Base-by-base conservation (phyloP, 2,113 vertebrate species). In the Bos indicus region DNA sequence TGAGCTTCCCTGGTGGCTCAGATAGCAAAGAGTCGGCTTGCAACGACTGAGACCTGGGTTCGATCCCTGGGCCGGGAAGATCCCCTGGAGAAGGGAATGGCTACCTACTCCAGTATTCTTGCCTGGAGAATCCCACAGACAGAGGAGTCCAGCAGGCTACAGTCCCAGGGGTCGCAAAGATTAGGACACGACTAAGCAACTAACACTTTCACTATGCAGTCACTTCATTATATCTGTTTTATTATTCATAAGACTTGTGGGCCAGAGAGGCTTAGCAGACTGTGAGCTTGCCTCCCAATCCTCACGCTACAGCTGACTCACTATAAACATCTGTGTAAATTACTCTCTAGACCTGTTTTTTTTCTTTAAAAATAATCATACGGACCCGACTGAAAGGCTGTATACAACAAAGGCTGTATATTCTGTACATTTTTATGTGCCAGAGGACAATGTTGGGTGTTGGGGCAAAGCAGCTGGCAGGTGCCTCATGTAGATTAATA, bases 341-440 rank as follows among this genome's bases (percentile, higher is more conserved):
- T 74, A 93, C 28, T 92, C 46, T 52, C 40, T 33, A 93, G 78
- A 64, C 91, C 21, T 87, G 9, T 78, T 60, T 92, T 60, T 92
- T 94, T 91, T 57, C 92, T 56, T 81, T 94, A 48, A 97, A 97
- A 97, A 96, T 74, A 94, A 84, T 88, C 48, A 85, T 54, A 64
- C 0, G 33, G 36, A 84, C 30, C 16, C 16, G 40, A 78, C 30
- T 97, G 67, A 81, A 83, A 92, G 33, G 40, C 40, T 40, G 40
- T 62, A 96, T 94, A 88, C 19, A 71, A 80, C 25, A 57, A 94
- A 64, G n/a, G 23, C 9, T 88, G 64, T 28, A 78, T 21, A 77
- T 92, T 81, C 52, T 64, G 6, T 62, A 87, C 2, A 11, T 82
- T 91, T 89, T 89, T 67, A 40, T 30, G 40, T 46, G 25, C 30